Evolutionary conservation across 2,888 invertebrate genomes (phyloP), one percentile per base, ranked within the genome.

Genomic region (Salpingus planirostris): DNA sequence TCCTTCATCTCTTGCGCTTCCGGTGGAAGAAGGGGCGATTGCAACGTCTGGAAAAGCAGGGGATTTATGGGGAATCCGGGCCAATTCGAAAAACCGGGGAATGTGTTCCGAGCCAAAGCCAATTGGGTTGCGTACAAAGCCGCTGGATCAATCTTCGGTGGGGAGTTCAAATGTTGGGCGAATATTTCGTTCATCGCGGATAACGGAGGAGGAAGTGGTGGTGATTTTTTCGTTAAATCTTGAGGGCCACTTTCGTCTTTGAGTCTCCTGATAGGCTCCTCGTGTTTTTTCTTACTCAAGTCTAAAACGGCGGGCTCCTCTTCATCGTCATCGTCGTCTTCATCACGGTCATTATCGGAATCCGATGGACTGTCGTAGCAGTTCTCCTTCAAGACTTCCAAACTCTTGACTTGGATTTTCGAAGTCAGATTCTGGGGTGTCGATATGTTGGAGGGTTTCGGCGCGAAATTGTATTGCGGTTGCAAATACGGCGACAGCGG

Each of bases 231-330:
- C 1, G 63, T 60, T 21, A 65, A 50, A 48, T 68, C 67, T 47
- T 74, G 68, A 1, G 72, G 68, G 26, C 46, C 44, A 40, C 60
- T 52, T 8, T 10, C 10, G 5, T 5, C 10, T 32, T 27, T 29
- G 36, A 57, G 44, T 12, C 46, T 50, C 36, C 54, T 54, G 2
- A 49, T 42, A 5, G 53, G 48, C 1, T 52, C 50, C n/a, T 50
- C 50, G 5, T 38, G 27, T 45, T 58, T 76, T 63, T 87, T 88
- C 56, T 84, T 85, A 57, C 87, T 87, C 41, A 90, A 71, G 65
- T 90, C 89, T 25, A 89, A 68, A 3, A 82, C 87, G 3, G 54
- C 52, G 11, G 52, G 44, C 6, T 53, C 51, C 13, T 49, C 37
- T 22, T 45, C 37, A 13, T 44, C 32, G 47, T 50, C 44, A 43